These are phyloP conservation scores for Cryptotermes secundus DNA, from an alignment of 1,140 invertebrate species.

Conservation along the genomic window DNA sequence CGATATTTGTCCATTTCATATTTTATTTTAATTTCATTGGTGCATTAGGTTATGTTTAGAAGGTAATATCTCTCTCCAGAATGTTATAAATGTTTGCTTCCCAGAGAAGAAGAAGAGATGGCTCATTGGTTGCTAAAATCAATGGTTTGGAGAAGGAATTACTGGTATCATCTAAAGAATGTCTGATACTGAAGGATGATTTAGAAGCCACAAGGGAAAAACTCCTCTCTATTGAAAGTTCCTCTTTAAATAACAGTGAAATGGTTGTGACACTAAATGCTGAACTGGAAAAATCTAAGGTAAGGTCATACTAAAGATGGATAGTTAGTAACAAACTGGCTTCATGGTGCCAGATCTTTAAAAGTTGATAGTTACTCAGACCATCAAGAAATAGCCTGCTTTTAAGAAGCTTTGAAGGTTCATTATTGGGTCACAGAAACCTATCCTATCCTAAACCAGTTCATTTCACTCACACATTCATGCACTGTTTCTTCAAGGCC, in stretches of 20 bases:
- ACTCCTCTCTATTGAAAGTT: not conserved
- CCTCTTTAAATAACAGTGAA: not conserved
- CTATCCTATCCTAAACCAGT: too few relatives aligned
- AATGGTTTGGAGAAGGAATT: slow-evolving; percentile 58
- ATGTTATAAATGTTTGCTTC: slow-evolving; percentile 15
- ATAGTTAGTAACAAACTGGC: too few relatives aligned
- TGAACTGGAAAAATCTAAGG: slow-evolving; percentile 19
- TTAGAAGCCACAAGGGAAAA: slow-evolving; percentile 30
- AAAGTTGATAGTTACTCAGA: too few relatives aligned
- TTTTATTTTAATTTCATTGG: too few relatives aligned
- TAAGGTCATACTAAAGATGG: not conserved
- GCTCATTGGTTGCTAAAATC: slow-evolving; percentile 57
- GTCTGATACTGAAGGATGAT: slow-evolving; percentile 36
- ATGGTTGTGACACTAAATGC: not conserved
- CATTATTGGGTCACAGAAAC: too few relatives aligned
- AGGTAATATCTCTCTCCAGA: not conserved
- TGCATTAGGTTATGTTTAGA: not conserved
- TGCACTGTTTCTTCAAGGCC: too few relatives aligned
- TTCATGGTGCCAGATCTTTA: not conserved
- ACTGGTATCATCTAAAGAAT: slow-evolving; percentile 36
- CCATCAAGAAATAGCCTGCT: too few relatives aligned
- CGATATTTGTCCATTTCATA: not conserved
- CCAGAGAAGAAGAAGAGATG: slow-evolving; percentile 63
- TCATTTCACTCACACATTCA: too few relatives aligned
- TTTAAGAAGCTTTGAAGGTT: too few relatives aligned